Evolutionary conservation across 2,888 invertebrate species (phyloP).

Genomic region (Pseudoips prasinana): DNA sequence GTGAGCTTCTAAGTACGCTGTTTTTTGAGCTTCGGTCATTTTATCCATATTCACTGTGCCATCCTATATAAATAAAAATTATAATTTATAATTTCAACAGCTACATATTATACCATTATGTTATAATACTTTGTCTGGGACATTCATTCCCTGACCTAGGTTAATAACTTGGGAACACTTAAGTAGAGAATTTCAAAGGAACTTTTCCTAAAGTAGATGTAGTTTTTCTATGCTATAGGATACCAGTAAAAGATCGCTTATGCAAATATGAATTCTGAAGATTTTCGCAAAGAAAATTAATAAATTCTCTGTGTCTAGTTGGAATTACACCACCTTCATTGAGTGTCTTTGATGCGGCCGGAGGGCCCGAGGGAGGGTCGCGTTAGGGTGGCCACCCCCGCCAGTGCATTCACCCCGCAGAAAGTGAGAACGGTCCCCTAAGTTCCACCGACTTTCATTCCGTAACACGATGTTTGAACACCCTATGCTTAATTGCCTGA

Average conservation of each 20-base stretch:
- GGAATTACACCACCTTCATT: constrained; percentile 54
- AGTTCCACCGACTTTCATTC: constrained; percentile 60
- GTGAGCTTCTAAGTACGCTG: constrained; percentile 88
- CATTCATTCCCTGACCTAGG: no score
- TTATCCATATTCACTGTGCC: constrained; percentile 88
- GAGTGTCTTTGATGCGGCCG: constrained; percentile 70
- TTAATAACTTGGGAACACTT: no score
- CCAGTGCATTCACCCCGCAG: constrained; percentile 78
- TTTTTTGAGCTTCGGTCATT: constrained; percentile 88
- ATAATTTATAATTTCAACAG: not conserved
- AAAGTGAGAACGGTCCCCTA: constrained; percentile 72
- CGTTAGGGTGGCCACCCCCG: constrained; percentile 63
- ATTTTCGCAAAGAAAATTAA: constrained; percentile 23
- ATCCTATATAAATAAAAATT: constrained; percentile 60
- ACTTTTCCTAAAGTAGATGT: no score
- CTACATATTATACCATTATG: no score
- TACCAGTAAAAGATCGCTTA: no score
- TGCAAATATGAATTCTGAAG: no score
- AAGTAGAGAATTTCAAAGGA: no score
- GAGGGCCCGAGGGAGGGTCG: constrained; percentile 56
- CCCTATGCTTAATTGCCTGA: constrained; percentile 74
- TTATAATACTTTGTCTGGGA: no score
- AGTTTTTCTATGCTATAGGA: no score
- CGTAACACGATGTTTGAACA: constrained; percentile 58
- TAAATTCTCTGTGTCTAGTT: constrained; percentile 35